Conservation (phyloP, 2,888 invertebrate genomes). For the Xylota sylvarum region DNA sequence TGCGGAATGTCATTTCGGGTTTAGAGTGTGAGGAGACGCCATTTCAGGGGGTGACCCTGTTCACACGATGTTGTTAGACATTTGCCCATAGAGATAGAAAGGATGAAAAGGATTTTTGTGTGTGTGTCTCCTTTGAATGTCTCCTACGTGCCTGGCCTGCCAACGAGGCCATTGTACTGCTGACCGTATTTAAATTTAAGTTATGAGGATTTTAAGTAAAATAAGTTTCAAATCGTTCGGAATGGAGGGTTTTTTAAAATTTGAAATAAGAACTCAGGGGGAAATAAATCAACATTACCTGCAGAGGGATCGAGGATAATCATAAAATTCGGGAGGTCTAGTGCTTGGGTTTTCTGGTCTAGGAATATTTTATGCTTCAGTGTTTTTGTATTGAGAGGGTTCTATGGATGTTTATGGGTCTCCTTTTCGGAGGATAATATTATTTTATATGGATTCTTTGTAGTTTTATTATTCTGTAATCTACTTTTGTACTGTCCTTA, state of each 20-base stretch:
- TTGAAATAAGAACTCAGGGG: background rate
- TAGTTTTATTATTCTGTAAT: background rate
- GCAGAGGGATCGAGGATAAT: background rate
- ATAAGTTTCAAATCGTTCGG: background rate
- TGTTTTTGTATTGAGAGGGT: background rate
- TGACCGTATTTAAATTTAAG: slow-evolving; percentile 27
- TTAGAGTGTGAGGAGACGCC: background rate
- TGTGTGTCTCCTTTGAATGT: background rate
- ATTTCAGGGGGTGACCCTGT: background rate
- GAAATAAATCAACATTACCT: background rate
- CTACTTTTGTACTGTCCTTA: background rate
- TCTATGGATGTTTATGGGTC: background rate
- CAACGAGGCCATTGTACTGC: background rate
- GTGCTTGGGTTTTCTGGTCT: background rate
- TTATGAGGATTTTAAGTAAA: background rate
- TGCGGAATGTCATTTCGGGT: background rate
- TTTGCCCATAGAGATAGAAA: background rate
- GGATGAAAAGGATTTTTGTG: slow-evolving; percentile 15
- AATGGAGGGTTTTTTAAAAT: background rate
- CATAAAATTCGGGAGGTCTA: background rate
- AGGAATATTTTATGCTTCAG: background rate
- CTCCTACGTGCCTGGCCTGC: slow-evolving; percentile 27
- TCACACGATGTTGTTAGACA: slow-evolving; percentile 20
- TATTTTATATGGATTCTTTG: background rate
- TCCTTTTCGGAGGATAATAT: background rate